A percentile compares a stretch with the other conserved stretches of the same genome.
Evolutionary conservation across 2,113 vertebrate species (phyloP).

Genomic region (Xenopus laevis): DNA sequence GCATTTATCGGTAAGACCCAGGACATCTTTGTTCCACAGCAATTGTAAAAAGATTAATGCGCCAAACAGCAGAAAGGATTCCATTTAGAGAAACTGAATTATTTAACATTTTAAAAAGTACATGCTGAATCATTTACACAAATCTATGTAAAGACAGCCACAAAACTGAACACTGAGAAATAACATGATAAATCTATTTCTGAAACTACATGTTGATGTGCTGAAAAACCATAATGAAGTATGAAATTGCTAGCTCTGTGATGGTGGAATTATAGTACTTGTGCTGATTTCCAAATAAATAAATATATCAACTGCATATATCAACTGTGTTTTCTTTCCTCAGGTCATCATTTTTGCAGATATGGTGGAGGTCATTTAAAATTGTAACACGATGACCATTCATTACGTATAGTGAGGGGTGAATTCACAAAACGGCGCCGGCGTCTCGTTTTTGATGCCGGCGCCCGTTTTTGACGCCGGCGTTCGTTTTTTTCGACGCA

Average conservation of each 20-base stretch:
- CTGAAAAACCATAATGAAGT: constrained; percentile 30
- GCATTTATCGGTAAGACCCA: not conserved
- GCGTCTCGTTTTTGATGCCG: no score
- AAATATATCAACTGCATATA: not conserved
- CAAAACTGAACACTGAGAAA: not conserved
- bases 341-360: no score
- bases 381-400: no score
- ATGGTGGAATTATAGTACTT: constrained; percentile 12
- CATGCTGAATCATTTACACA: not conserved
- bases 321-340: no score
- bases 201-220: constrained; percentile 19
- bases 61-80: not conserved
- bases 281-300: not conserved
- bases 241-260: constrained; percentile 19
- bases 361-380: no score
- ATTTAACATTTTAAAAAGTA: constrained; percentile 14
- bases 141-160: not conserved
- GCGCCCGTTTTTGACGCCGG: no score
- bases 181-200: constrained; percentile 11
- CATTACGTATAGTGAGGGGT: no score
- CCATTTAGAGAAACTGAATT: constrained; percentile 8
- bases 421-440: no score
- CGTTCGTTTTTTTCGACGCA: no score
- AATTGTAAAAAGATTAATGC: not conserved
- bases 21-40: not conserved